A percentile compares a stretch with the other conserved stretches of the same genome.
Conservation (phyloP, 2,888 invertebrate species). For the Piscicola geometra region DNA sequence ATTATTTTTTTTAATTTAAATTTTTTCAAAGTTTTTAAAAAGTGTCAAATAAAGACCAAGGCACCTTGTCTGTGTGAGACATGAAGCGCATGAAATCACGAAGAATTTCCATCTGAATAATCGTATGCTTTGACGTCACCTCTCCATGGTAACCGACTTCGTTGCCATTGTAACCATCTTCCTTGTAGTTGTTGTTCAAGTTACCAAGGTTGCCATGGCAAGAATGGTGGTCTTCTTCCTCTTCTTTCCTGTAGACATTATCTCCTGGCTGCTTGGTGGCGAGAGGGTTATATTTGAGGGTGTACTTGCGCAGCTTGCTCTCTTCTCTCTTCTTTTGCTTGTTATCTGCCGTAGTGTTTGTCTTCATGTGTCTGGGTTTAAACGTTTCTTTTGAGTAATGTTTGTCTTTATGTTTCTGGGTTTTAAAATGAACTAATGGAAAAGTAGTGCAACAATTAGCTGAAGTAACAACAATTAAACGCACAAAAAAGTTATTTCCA, state of each 20-base stretch:
- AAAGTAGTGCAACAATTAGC: too few relatives aligned
- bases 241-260: neutral
- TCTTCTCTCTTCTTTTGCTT: neutral
- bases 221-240: neutral
- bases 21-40: too few relatives aligned
- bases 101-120: neutral
- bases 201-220: neutral
- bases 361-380: neutral
- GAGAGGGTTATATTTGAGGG: neutral
- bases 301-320: neutral
- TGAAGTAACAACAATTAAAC: too few relatives aligned
- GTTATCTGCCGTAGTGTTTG: neutral
- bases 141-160: neutral
- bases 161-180: neutral
- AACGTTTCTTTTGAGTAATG: neutral
- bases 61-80: constrained; percentile 5
- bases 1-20: too few relatives aligned
- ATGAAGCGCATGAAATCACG: neutral
- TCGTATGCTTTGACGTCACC: neutral
- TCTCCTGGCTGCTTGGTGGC: neutral
- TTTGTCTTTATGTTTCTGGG: neutral
- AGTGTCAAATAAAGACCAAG: too few relatives aligned
- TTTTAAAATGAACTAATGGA: too few relatives aligned
- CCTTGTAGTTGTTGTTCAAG: too few relatives aligned
- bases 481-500: too few relatives aligned